Percentiles rank a stretch among this genome's conserved stretches.
phyloP scores from a whole-genome alignment of 2,888 invertebrate genomes.

The Drosophila helvetica region DNA sequence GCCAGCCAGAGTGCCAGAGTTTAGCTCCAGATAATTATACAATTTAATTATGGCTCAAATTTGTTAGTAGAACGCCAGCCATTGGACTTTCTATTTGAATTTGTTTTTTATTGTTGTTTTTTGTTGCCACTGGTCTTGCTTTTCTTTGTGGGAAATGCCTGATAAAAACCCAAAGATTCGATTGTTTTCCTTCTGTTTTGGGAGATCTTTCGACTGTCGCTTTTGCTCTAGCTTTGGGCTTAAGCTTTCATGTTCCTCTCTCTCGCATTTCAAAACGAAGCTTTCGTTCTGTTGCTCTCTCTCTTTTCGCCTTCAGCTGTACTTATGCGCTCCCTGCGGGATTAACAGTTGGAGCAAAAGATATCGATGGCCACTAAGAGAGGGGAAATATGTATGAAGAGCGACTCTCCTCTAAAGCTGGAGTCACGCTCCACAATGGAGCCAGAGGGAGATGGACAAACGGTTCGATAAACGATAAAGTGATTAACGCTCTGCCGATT shows the following conservation, averaged over 20 bases:
- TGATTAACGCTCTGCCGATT: neutral
- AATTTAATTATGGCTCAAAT: slow-evolving; percentile 40
- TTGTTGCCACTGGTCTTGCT: neutral
- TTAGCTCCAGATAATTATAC: slow-evolving; percentile 29
- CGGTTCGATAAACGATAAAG: neutral
- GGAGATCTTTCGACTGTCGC: neutral
- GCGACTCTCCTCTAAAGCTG: no score
- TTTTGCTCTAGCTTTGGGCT: no score
- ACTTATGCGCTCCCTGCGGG: no score
- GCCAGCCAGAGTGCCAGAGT: slow-evolving; percentile 1
- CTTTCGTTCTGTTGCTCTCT: no score
- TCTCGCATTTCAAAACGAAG: no score
- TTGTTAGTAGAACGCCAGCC: slow-evolving; percentile 4
- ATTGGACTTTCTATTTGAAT: slow-evolving; percentile 28
- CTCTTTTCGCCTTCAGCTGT: no score
- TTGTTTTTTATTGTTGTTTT: slow-evolving; percentile 5
- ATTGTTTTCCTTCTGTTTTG: neutral
- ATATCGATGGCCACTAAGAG: no score
- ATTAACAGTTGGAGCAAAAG: no score
- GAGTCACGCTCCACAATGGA: no score
- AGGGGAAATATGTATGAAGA: no score
- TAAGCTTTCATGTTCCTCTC: no score
- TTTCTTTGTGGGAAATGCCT: slow-evolving; percentile 18
- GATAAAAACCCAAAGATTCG: neutral
- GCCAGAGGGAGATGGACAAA: fast-evolving